These are phyloP conservation scores for Aramus guarauna DNA, from an alignment of 2,113 vertebrate species.

Conservation along the genomic window DNA sequence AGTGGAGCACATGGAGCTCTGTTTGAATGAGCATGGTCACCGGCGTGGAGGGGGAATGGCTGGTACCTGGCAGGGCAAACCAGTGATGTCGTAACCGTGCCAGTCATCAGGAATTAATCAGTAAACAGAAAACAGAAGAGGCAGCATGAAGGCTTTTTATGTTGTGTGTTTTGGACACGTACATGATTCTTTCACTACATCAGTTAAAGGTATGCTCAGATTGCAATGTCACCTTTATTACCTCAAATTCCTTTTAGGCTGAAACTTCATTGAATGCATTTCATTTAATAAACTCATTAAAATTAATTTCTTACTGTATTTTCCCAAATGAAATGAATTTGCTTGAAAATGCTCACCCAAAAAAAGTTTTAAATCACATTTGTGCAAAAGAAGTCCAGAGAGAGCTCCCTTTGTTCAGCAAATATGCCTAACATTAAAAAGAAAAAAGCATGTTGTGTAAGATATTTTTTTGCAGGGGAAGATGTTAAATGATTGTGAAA, in stretches of 20 bases:
- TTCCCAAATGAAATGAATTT: neutral
- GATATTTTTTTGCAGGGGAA: neutral
- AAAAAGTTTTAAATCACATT: neutral
- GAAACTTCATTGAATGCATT: neutral
- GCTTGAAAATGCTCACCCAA: neutral
- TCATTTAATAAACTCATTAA: neutral
- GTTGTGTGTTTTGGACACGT: neutral
- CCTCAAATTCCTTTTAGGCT: neutral
- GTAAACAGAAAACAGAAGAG: neutral
- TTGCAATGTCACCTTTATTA: neutral
- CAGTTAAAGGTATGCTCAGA: neutral
- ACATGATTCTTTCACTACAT: neutral
- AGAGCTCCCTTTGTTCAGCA: neutral
- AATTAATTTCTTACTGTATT: neutral
- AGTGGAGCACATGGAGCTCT: neutral
- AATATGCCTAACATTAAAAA: neutral
- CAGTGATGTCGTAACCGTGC: neutral
- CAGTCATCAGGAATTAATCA: neutral
- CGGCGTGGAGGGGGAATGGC: neutral
- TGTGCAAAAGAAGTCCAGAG: neutral
- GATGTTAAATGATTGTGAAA: neutral
- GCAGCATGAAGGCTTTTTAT: neutral
- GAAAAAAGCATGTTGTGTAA: accelerated
- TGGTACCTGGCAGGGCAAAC: neutral
- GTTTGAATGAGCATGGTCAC: neutral